A percentile compares a stretch with the other conserved stretches of the same genome.
Evolutionary conservation across 2,888 invertebrate genomes (phyloP).

Genomic region (Rugalucina vietnamica): DNA sequence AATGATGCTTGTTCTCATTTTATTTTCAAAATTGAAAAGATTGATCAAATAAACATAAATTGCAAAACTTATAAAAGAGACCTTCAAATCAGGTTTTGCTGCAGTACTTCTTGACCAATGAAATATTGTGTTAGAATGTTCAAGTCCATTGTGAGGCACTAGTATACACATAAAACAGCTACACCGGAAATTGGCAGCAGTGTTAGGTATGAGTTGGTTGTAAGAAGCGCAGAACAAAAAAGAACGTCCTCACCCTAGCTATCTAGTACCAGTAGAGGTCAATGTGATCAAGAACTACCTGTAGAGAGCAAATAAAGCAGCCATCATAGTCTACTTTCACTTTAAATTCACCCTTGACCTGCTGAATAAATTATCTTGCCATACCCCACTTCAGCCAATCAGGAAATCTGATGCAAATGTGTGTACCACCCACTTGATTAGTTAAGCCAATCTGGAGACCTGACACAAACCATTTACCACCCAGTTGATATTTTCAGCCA

Average conservation of each 20-base stretch:
- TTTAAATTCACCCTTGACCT: conserved; percentile 42
- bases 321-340: conserved; percentile 53
- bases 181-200: conserved; percentile 6
- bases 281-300: conserved; percentile 78
- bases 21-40: no score
- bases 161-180: not conserved
- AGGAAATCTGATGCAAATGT: no score
- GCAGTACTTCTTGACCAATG: not conserved
- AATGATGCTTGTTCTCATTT: no score
- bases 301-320: conserved; percentile 69
- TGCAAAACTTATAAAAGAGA: no score
- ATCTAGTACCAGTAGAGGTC: conserved; percentile 77
- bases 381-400: no score
- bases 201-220: conserved; percentile 57
- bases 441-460: no score
- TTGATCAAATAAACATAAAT: no score
- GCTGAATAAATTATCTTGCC: no score
- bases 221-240: conserved; percentile 61
- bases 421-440: no score
- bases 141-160: not conserved
- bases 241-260: conserved; percentile 65
- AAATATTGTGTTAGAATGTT: not conserved
- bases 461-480: no score
- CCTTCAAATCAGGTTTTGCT: not conserved
- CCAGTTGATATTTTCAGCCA: no score